A percentile compares a stretch with the other conserved stretches of the same genome.
Evolutionary conservation across 2,888 invertebrate genomes (phyloP).

Genomic region (Tyria jacobaeae): DNA sequence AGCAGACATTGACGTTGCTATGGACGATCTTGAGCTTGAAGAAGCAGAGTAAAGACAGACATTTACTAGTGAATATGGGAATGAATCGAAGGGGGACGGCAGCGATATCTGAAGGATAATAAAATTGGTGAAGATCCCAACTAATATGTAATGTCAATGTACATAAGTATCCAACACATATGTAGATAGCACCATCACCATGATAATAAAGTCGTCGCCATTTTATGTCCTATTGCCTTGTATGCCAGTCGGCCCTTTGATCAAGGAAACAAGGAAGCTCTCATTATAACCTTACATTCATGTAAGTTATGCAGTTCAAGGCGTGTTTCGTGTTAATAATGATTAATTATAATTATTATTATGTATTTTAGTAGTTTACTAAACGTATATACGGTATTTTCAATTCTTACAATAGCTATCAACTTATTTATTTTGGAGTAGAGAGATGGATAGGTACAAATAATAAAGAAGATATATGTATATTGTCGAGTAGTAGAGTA

Average conservation of each 20-base stretch:
- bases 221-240: no score
- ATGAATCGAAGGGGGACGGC: neutral
- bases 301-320: neutral
- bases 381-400: no score
- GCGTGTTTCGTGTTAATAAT: neutral
- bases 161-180: no score
- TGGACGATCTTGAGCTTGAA: neutral
- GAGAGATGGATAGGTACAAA: neutral
- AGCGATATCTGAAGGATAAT: no score
- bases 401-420: no score
- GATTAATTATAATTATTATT: neutral
- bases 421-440: neutral
- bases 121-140: neutral
- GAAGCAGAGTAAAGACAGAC: neutral
- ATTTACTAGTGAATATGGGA: neutral
- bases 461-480: neutral
- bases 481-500: neutral
- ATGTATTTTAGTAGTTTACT: neutral
- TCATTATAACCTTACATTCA: neutral
- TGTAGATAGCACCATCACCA: no score
- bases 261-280: neutral
- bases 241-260: neutral
- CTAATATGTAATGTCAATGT: neutral
- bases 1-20: neutral
- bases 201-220: neutral